Base-by-base conservation (phyloP, 2,888 invertebrate species). In the Amblyjoppa proteus region DNA sequence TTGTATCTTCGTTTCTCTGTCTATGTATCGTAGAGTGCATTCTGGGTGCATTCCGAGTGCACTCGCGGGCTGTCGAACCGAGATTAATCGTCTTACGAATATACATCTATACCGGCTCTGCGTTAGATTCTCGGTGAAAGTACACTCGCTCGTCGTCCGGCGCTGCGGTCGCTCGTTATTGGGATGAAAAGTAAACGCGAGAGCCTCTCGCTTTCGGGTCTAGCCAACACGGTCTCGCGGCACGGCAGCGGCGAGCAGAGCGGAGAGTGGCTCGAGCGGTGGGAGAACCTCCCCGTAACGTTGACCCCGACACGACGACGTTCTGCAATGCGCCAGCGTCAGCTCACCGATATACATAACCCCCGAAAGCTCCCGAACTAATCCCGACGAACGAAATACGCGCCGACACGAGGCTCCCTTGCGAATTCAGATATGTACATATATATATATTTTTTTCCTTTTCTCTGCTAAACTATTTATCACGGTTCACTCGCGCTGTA, bases 241-340 rank as follows among this genome's bases (percentile, higher is more conserved):
- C 70, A 11, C n/a, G 31, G 49, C 13, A 64, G 34, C 1, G 58
- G 20, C 49, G 53, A 68, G 66, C 45, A 70, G 66, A 66, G 56
- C 49, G 3, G 25, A n/a, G 25, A 41, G 45, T 66, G 45, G 45
- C 13, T 41, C 64, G 28, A 49, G 31, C 38, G 25, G 41, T 25
- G 13, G 45, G 5, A 16, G 69, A 68, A 16, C 34, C 53, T 61
- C 73, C 79, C 83, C 56, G 78, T 80, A 81, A 80, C 81, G 76
- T 87, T 83, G 87, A 85, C 85, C 84, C 81, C 87, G 71, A 58
- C 69, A 68, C 77, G 74, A 58, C 79, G 77, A 74, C 78, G 82
- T 89, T 87, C 89, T 88, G 89, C 89, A 89, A 87, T 89, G 89
- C 89, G 89, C 84, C 89, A 89, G 85, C 83, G 87, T 87, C 64